Evolutionary conservation across 2,113 vertebrate species (phyloP).

Genomic region (Ondatra zibethicus): DNA sequence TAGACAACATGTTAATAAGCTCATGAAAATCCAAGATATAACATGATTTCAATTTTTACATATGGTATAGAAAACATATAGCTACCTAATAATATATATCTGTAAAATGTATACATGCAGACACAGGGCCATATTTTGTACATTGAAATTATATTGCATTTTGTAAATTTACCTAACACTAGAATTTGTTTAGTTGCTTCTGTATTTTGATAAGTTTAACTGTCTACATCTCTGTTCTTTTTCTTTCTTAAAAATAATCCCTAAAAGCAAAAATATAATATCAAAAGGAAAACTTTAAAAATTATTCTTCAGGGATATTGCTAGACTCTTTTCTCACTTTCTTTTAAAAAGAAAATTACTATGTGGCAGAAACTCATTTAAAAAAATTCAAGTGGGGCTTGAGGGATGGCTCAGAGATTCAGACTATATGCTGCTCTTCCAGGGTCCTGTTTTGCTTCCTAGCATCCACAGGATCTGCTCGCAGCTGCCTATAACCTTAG

Average conservation of each 20-base stretch:
- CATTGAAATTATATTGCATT: constrained; percentile 21
- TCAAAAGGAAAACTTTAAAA: neutral
- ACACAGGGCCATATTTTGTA: neutral
- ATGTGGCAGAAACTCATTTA: constrained; percentile 26
- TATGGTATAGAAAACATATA: neutral
- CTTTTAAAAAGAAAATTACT: constrained; percentile 32
- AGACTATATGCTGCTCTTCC: neutral
- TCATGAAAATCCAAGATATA: neutral
- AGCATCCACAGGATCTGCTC: neutral
- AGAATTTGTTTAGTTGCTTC: constrained; percentile 20
- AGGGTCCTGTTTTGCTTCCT: neutral
- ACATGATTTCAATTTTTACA: neutral
- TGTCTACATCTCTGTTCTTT: neutral
- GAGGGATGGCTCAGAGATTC: neutral
- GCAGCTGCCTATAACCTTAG: neutral
- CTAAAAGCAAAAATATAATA: neutral
- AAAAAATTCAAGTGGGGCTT: neutral
- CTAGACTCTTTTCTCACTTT: neutral
- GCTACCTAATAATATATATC: neutral
- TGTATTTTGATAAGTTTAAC: neutral
- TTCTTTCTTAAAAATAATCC: constrained; percentile 50
- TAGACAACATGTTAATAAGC: neutral
- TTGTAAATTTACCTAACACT: neutral
- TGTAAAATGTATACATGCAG: neutral
- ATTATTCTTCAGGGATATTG: neutral